Evolutionary conservation across 1,140 invertebrate species (phyloP).

Genomic region (Meloidogyne floridensis): DNA sequence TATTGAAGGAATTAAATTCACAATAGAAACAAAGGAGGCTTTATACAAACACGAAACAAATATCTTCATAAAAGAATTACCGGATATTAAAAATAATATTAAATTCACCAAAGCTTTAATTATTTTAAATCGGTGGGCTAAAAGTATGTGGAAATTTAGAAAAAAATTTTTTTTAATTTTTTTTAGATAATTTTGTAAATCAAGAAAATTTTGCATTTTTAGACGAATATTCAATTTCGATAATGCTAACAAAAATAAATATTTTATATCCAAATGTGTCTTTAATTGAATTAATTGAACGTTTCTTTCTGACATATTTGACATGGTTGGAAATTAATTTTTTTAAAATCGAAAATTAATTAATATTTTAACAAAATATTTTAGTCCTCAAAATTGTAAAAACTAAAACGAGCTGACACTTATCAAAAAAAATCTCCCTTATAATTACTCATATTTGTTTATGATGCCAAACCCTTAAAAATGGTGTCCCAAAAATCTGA

Average conservation of each 20-base stretch:
- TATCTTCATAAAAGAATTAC: neutral
- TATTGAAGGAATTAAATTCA: neutral
- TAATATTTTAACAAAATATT: too few relatives aligned
- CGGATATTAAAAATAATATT: neutral
- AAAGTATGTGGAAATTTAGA: neutral
- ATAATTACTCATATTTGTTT: too few relatives aligned
- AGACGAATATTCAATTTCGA: neutral
- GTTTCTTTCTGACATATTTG: slow-evolving; percentile 22
- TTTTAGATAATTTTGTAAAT: slow-evolving; percentile 15
- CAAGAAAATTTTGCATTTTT: slow-evolving; percentile 1
- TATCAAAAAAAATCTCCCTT: too few relatives aligned
- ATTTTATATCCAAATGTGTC: slow-evolving; percentile 20
- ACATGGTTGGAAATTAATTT: neutral
- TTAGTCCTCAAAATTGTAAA: too few relatives aligned
- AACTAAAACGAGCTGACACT: too few relatives aligned
- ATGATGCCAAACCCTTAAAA: too few relatives aligned
- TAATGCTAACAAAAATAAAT: slow-evolving; percentile 14
- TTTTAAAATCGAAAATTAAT: neutral
- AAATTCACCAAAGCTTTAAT: neutral
- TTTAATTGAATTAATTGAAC: slow-evolving; percentile 6
- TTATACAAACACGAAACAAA: neutral
- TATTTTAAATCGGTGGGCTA: neutral
- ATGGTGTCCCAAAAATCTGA: too few relatives aligned
- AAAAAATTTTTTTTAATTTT: neutral
- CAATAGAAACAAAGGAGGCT: neutral